Conservation (phyloP, 1,140 invertebrate species). For the Drosophila rufa region DNA sequence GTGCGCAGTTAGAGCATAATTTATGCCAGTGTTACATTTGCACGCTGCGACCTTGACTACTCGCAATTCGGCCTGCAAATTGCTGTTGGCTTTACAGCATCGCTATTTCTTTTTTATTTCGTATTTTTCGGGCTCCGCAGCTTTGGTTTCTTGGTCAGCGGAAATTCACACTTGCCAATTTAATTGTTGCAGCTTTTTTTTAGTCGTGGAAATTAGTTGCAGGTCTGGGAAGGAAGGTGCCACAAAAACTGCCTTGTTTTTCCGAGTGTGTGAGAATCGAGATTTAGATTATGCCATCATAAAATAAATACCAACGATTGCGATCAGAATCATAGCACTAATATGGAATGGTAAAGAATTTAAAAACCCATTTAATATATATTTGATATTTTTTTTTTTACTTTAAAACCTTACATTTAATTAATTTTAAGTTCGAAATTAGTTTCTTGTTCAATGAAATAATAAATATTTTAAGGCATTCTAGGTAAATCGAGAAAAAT, state of each 20-base stretch:
- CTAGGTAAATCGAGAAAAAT: not conserved
- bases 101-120: conserved; percentile 19
- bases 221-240: conserved; percentile 51
- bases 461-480: not conserved
- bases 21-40: conserved; percentile 79
- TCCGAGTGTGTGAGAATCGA: conserved; percentile 23
- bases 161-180: conserved; percentile 80
- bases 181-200: conserved; percentile 57
- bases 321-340: not conserved
- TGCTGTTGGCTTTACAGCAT: conserved; percentile 50
- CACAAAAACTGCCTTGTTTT: conserved; percentile 19
- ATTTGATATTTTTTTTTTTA: not conserved
- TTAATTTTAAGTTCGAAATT: too few species aligned
- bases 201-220: conserved; percentile 60
- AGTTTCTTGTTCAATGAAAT: too few species aligned
- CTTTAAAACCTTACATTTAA: not conserved
- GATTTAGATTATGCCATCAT: conserved; percentile 16
- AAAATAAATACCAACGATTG: conserved; percentile 11
- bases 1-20: conserved; percentile 59
- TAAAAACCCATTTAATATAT: too few species aligned
- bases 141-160: conserved; percentile 52
- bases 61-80: conserved; percentile 51
- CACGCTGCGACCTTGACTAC: conserved; percentile 73
- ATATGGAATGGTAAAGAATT: not conserved
- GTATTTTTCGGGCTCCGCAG: conserved; percentile 15